These are phyloP conservation scores for Crocuta crocuta DNA, from an alignment of 2,113 vertebrate genomes.

Conservation along the genomic window DNA sequence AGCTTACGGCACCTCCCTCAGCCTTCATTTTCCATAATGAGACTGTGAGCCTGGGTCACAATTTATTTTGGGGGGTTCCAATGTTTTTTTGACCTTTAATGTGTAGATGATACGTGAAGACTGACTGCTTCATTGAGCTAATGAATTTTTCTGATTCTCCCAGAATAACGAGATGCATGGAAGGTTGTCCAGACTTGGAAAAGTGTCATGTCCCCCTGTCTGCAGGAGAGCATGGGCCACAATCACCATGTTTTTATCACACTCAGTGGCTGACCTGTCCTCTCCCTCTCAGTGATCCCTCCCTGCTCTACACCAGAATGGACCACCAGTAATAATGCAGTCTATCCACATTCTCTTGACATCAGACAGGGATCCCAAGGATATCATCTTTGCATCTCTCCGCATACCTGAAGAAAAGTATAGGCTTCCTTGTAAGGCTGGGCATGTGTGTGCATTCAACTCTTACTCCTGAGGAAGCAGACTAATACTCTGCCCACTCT, in stretches of 20 bases:
- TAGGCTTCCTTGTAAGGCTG: neutral
- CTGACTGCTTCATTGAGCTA: neutral
- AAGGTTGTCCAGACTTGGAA: neutral
- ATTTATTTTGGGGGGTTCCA: neutral
- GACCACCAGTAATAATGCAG: neutral
- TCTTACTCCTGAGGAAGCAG: neutral
- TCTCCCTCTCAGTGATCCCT: too few relatives aligned
- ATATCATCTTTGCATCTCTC: neutral
- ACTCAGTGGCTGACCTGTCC: too few relatives aligned
- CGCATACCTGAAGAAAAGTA: neutral
- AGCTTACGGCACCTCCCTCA: neutral
- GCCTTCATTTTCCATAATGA: neutral
- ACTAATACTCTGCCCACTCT: too few relatives aligned
- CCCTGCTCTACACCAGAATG: neutral
- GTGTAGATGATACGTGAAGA: neutral
- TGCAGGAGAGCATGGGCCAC: neutral
- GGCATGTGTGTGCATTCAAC: rapidly evolving
- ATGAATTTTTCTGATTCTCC: neutral
- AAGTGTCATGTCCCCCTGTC: neutral
- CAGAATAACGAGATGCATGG: too few relatives aligned
- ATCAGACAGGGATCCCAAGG: neutral
- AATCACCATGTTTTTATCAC: neutral
- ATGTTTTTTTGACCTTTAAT: neutral
- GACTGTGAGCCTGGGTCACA: neutral
- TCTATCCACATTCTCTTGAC: neutral